These are phyloP conservation scores for Tiphia femorata DNA, from an alignment of 2,888 invertebrate genomes.

Conservation along the genomic window DNA sequence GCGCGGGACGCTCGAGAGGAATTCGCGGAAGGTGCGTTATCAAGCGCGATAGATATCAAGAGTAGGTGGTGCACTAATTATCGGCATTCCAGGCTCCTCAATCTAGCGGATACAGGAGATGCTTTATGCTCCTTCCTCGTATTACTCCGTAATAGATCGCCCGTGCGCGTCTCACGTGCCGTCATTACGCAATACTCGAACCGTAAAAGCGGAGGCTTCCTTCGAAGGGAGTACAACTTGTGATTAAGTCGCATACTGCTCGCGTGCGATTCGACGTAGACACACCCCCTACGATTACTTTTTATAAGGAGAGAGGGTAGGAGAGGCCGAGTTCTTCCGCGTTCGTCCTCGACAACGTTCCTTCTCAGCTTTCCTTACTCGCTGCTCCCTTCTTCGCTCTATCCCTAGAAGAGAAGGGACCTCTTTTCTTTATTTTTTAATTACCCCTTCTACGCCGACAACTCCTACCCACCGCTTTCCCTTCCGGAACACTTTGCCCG, in stretches of 20 bases:
- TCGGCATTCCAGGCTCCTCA: constrained; percentile 32
- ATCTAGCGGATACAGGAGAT: constrained; percentile 28
- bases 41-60: too few species aligned
- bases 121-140: constrained; percentile 22
- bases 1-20: too few species aligned
- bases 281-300: too few species aligned
- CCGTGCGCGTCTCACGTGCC: constrained; percentile 32
- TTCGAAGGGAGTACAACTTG: constrained; percentile 16
- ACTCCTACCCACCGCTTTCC: not conserved
- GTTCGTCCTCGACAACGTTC: not conserved
- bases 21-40: too few species aligned
- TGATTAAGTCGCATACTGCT: not conserved
- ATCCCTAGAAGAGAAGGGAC: too few species aligned
- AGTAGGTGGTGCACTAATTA: constrained; percentile 40
- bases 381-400: not conserved
- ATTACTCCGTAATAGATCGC: constrained; percentile 36
- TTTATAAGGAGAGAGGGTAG: too few species aligned
- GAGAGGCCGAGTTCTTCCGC: not conserved
- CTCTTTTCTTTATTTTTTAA: not conserved
- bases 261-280: too few species aligned
- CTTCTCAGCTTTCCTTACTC: not conserved
- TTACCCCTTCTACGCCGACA: constrained; percentile 2
- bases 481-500: not conserved
- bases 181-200: constrained; percentile 35
- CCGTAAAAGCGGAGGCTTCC: constrained; percentile 24